A percentile compares a stretch with the other conserved stretches of the same genome.
phyloP scores from a whole-genome alignment of 1,140 invertebrate genomes.

The Brachionus manjavacas region DNA sequence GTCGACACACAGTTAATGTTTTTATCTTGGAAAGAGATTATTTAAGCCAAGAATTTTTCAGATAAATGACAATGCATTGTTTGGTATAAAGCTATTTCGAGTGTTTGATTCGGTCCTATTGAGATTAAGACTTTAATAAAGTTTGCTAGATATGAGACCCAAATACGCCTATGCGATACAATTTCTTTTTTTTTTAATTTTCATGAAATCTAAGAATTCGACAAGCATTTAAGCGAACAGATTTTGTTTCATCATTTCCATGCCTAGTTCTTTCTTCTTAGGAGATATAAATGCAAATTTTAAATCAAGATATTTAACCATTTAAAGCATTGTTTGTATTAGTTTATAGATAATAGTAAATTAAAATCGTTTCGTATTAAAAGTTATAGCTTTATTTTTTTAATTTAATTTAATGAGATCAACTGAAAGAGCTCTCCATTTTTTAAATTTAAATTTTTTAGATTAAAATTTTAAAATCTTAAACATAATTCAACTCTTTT shows the following conservation, averaged over 20 bases:
- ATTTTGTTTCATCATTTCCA: slow-evolving; percentile 23
- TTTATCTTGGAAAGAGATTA: slow-evolving; percentile 32
- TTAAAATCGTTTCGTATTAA: background rate
- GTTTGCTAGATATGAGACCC: background rate
- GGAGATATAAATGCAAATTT: slow-evolving; percentile 28
- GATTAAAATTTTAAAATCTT: slow-evolving; percentile 15
- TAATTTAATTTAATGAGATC: slow-evolving; percentile 8
- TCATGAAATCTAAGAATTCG: slow-evolving; percentile 12
- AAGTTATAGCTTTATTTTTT: background rate
- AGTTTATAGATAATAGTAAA: slow-evolving; percentile 34
- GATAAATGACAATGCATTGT: slow-evolving; percentile 1
- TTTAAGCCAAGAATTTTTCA: slow-evolving; percentile 20
- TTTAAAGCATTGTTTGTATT: slow-evolving; percentile 26
- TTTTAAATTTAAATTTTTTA: slow-evolving; percentile 26
- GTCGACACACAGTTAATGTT: slow-evolving; percentile 10
- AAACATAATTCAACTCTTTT: slow-evolving; percentile 14
- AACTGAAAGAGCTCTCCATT: background rate
- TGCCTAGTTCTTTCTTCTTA: background rate
- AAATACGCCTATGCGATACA: background rate
- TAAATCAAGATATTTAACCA: slow-evolving; percentile 12
- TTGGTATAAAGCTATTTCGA: background rate
- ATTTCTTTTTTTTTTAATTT: background rate
- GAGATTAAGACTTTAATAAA: background rate
- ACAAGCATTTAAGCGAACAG: slow-evolving; percentile 12
- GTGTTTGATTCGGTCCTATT: background rate